A percentile compares a stretch with the other conserved stretches of the same genome.
These are phyloP conservation scores for Alligator mississippiensis DNA, from an alignment of 2,113 vertebrate species.

Conservation along the genomic window DNA sequence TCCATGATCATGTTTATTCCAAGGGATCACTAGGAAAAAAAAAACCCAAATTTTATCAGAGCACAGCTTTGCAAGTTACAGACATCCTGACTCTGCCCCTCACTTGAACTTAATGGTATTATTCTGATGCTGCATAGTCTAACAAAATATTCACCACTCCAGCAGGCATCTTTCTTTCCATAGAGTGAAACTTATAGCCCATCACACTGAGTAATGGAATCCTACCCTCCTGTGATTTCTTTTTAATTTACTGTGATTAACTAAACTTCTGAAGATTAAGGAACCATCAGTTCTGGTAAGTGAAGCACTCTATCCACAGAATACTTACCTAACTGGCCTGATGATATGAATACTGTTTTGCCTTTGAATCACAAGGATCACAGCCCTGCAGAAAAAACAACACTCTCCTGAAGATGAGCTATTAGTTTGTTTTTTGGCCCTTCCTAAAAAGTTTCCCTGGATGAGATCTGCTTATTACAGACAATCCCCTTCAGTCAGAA, in stretches of 20 bases:
- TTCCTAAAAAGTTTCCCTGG: background rate
- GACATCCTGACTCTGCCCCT: background rate
- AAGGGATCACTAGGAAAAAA: background rate
- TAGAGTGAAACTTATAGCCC: background rate
- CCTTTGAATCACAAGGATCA: background rate
- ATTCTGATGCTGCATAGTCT: background rate
- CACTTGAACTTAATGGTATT: background rate
- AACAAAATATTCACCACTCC: rapidly evolving
- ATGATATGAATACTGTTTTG: background rate
- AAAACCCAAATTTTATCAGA: background rate
- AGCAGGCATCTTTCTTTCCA: background rate
- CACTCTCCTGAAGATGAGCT: background rate
- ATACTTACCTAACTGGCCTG: background rate
- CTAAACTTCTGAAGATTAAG: background rate
- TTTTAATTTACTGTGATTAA: background rate
- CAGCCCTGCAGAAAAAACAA: background rate
- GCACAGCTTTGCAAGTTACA: background rate
- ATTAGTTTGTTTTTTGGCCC: background rate
- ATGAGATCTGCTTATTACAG: too few species aligned
- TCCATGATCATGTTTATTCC: rapidly evolving
- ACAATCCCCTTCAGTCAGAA: background rate
- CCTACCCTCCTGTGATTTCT: background rate
- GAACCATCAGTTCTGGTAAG: background rate
- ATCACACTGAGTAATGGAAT: rapidly evolving
- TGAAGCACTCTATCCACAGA: background rate